Conservation (phyloP, 2,113 vertebrate species). For the Grus americana region DNA sequence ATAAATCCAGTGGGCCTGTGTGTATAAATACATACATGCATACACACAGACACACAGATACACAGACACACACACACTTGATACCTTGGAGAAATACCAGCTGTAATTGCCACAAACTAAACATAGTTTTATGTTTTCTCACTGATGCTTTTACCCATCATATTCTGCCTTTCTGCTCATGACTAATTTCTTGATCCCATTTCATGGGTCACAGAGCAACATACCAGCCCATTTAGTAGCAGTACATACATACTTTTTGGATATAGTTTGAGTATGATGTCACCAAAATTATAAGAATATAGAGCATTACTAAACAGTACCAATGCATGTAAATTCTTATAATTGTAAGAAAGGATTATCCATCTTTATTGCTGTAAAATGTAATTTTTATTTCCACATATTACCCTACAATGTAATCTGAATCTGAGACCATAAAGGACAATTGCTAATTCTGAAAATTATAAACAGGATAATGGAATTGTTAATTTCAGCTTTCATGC, state of each 20-base stretch:
- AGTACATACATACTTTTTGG: neutral
- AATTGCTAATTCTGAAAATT: neutral
- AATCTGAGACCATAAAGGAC: neutral
- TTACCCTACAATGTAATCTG: neutral
- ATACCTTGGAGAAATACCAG: neutral
- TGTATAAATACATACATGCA: neutral
- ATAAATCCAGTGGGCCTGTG: neutral
- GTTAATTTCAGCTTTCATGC: neutral
- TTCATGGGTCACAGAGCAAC: slow-evolving; percentile 17
- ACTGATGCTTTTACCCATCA: slow-evolving; percentile 4
- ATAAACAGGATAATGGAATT: neutral
- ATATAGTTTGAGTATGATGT: neutral
- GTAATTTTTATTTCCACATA: neutral
- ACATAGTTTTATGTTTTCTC: slow-evolving; percentile 36
- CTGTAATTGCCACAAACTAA: slow-evolving; percentile 8
- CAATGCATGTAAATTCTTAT: neutral
- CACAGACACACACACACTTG: neutral
- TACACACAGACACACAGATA: neutral
- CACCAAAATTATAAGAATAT: neutral
- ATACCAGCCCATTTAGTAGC: slow-evolving; percentile 3
- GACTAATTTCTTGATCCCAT: slow-evolving; percentile 23
- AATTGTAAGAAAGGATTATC: neutral
- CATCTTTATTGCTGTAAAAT: neutral
- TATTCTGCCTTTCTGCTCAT: slow-evolving; percentile 41
- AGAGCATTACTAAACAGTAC: neutral